Evolutionary conservation across 2,113 vertebrate species (phyloP).

Genomic region (Cephalophus harveyi): DNA sequence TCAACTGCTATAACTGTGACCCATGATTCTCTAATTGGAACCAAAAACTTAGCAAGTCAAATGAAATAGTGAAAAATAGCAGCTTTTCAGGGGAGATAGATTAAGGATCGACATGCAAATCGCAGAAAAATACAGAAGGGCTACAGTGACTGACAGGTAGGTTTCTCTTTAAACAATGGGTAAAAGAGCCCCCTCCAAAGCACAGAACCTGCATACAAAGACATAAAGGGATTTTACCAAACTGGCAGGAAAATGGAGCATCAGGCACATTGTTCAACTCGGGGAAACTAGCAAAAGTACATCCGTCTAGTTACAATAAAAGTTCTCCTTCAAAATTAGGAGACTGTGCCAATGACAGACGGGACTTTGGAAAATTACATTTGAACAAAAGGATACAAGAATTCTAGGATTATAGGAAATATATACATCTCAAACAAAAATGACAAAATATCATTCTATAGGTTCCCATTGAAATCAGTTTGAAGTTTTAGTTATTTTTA

Average conservation of each 20-base stretch:
- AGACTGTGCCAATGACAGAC: not conserved
- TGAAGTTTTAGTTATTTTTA: not conserved
- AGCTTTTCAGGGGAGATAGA: not conserved
- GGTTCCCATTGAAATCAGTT: not conserved
- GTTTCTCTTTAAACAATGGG: not conserved
- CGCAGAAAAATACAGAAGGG: not conserved
- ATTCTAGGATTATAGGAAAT: not conserved
- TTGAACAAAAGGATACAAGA: not conserved
- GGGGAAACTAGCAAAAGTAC: not conserved
- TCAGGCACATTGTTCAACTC: not conserved
- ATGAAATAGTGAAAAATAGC: not conserved
- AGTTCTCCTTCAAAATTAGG: not conserved
- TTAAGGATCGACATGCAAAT: not conserved
- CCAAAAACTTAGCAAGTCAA: constrained; percentile 36
- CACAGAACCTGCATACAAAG: not conserved
- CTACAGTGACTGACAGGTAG: not conserved
- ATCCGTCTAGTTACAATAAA: not conserved
- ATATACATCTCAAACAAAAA: not conserved
- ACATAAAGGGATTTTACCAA: not conserved
- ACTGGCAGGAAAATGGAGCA: not conserved
- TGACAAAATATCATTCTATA: not conserved
- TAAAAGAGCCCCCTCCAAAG: not conserved
- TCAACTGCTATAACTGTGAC: not conserved
- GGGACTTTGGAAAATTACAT: not conserved
- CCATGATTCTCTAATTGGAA: constrained; percentile 35